Base-by-base conservation (phyloP, 2,797 vertebrate genomes). In the Clarias pachynema region DNA sequence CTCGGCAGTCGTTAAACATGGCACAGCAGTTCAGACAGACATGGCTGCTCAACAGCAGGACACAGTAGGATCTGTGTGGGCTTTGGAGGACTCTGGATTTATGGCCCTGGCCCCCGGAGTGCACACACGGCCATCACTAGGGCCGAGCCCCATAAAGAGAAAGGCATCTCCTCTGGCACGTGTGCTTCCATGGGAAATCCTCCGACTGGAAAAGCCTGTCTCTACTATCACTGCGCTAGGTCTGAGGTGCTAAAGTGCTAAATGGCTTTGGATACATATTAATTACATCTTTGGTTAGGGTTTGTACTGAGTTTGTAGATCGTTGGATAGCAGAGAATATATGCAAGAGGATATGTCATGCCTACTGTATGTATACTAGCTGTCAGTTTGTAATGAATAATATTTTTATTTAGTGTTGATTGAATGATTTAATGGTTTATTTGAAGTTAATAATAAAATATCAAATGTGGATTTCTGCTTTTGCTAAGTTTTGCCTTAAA, bases 11-110 rank as follows among this genome's bases (percentile, higher is more conserved):
- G 87, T 89, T 90, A 88, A 88, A 87, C 86, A 86, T 85, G 88
- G 86, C 82, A 81, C 74, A 78, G 44, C 5, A 15, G 80, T 70
- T 87, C 85, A 85, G 24, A 65, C 62, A 75, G 83, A 62, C 85
- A 87, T 63, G 84, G 85, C 74, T 29, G 70, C 85, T 77, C 59
- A 83, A 73, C 75, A 73, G 70, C 3, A 57, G 26, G 81, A 83
- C 57, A n/a, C 86, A 77, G 79, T 69, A 80, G 79, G 86, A 82
- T 81, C 70, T 74, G 85, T 82, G 73, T 78, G 88, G 91, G 86
- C 88, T 88, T 89, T 83, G 80, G 84, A 83, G 83, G 88, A 86
- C 84, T 85, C 73, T 82, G 92, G 94, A 95, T 96, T 95, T 95
- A 95, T 94, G 90, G 89, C 90, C 87, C 90, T 84, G 86, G 81